Evolutionary conservation across 2,797 vertebrate genomes (phyloP).

Genomic region (Fistularia tabacaria): DNA sequence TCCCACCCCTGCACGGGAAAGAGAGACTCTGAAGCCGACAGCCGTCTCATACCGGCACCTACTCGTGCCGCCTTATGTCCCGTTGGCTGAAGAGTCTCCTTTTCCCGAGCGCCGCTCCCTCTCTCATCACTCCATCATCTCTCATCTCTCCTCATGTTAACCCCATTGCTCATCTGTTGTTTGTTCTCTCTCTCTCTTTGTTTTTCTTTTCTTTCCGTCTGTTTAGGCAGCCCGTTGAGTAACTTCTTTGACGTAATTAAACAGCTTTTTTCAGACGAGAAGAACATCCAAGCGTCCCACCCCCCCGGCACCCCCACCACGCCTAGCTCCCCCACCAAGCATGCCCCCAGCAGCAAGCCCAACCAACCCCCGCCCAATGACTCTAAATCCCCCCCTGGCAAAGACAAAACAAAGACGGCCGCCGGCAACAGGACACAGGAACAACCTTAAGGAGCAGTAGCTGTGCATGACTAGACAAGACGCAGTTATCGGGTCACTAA

Average conservation of each 20-base stretch:
- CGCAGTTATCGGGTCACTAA: constrained; percentile 43
- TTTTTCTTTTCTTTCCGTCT: constrained; percentile 81
- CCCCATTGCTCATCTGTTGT: constrained; percentile 76
- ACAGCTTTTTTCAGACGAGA: constrained; percentile 99
- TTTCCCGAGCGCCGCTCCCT: constrained; percentile 27
- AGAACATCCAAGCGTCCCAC: constrained; percentile 91
- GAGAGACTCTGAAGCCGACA: constrained; percentile 68
- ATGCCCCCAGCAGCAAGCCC: constrained; percentile 86
- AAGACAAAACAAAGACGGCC: constrained; percentile 90
- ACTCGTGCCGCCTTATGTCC: not conserved
- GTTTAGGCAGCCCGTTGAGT: constrained; percentile 99
- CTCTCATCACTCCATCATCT: constrained; percentile 56
- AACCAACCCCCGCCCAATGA: constrained; percentile 86
- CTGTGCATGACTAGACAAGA: constrained; percentile 61
- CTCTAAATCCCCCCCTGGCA: constrained; percentile 86
- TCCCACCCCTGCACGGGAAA: constrained; percentile 68
- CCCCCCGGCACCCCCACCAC: constrained; percentile 87
- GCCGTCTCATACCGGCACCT: not conserved
- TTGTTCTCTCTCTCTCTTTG: constrained; percentile 76
- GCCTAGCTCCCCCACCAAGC: constrained; percentile 89
- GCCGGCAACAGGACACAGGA: constrained; percentile 88
- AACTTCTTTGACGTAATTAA: constrained; percentile 99
- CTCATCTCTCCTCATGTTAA: constrained; percentile 60
- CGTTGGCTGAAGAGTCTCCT: not conserved
- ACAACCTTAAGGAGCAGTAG: constrained; percentile 80